Evolutionary conservation across 2,888 invertebrate genomes (phyloP).

Genomic region (Pseudococcus viburni): DNA sequence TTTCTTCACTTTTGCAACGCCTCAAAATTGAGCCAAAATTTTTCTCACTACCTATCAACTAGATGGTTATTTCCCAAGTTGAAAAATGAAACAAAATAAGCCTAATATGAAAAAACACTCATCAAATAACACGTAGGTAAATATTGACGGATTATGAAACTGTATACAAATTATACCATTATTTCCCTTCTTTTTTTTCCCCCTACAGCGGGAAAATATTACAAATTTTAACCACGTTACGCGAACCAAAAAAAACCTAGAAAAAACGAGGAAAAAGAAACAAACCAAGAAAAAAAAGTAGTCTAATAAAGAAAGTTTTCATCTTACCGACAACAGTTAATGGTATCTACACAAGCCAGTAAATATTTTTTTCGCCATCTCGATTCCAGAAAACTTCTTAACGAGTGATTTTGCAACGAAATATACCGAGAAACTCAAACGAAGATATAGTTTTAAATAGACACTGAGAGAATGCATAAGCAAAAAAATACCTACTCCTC

Average conservation of each 20-base stretch:
- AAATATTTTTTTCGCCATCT: background rate
- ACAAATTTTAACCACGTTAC: slow-evolving; percentile 1
- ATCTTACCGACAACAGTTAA: background rate
- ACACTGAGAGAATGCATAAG: background rate
- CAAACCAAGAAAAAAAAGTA: background rate
- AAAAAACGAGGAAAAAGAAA: background rate
- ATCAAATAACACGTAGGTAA: background rate
- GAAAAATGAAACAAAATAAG: too few relatives aligned
- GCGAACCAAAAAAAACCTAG: background rate
- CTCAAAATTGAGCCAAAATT: too few relatives aligned
- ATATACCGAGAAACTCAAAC: background rate
- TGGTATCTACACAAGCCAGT: background rate
- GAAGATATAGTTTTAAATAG: slow-evolving; percentile 1
- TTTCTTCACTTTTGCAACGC: too few relatives aligned
- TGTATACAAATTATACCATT: background rate
- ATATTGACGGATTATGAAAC: background rate
- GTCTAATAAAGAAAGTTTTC: background rate
- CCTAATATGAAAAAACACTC: too few relatives aligned
- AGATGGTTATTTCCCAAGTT: too few relatives aligned
- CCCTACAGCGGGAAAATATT: background rate
- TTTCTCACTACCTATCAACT: too few relatives aligned
- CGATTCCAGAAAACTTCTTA: background rate
- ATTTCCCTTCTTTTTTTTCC: background rate
- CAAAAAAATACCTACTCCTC: background rate
- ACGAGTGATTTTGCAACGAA: background rate